Percentiles rank a stretch among this genome's conserved stretches.
These are phyloP conservation scores for Phrynocephalus vlangalii DNA, from an alignment of 2,797 vertebrate genomes.

Conservation along the genomic window DNA sequence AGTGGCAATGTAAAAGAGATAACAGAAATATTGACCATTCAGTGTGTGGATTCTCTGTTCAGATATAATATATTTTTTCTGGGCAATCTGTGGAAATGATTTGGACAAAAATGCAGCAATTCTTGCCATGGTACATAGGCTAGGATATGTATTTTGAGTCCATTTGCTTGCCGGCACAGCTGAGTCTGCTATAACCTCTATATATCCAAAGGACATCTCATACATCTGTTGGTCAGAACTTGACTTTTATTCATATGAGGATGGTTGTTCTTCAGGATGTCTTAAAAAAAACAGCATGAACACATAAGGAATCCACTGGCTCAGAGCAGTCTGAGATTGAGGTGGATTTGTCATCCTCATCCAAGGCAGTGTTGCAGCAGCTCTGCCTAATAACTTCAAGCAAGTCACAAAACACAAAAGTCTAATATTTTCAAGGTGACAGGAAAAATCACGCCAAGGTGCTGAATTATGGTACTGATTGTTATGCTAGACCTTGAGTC, in stretches of 20 bases:
- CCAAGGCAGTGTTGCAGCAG: no score
- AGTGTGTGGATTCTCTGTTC: not conserved
- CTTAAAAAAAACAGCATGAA: not conserved
- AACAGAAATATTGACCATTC: not conserved
- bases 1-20: not conserved
- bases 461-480: not conserved
- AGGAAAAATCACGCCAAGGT: not conserved
- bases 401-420: not conserved
- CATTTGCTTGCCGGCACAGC: not conserved
- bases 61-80: not conserved
- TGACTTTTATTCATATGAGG: not conserved
- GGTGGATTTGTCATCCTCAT: no score
- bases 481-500: not conserved
- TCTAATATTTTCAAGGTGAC: not conserved
- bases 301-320: no score
- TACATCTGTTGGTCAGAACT: not conserved
- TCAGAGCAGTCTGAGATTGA: no score
- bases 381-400: not conserved
- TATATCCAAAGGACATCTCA: not conserved
- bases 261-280: not conserved
- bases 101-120: not conserved
- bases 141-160: not conserved
- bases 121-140: not conserved
- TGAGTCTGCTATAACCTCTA: not conserved
- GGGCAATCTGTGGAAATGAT: not conserved